Evolutionary conservation across 2,113 vertebrate species (phyloP).

Genomic region (Reinhardtius hippoglossoides): DNA sequence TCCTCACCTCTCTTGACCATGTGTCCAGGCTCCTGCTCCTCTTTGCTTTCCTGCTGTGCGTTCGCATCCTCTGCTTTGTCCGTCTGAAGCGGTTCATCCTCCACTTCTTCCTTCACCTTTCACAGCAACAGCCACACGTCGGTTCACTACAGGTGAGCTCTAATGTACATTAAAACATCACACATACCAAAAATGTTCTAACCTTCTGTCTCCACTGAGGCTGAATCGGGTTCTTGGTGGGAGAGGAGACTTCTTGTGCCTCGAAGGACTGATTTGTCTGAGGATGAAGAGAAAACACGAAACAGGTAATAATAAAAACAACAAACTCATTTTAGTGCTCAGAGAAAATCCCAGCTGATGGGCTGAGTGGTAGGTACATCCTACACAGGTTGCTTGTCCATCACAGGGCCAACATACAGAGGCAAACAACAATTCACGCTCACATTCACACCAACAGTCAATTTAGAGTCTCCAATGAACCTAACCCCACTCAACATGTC

Average conservation of each 20-base stretch:
- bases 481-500: too few species aligned
- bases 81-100: constrained; percentile 19
- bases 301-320: neutral
- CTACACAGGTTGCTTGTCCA: too few species aligned
- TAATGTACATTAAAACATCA: accelerated
- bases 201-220: constrained; percentile 75
- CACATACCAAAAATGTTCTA: neutral
- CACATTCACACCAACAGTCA: too few species aligned
- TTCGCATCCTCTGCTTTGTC: constrained; percentile 35
- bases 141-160: neutral
- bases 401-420: too few species aligned
- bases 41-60: constrained; percentile 26
- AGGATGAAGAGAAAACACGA: constrained; percentile 4
- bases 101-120: constrained; percentile 27
- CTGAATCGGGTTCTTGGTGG: constrained; percentile 50
- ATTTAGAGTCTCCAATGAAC: too few species aligned
- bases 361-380: too few species aligned
- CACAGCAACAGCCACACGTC: neutral
- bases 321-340: too few species aligned
- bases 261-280: constrained; percentile 83
- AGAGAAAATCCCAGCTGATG: too few species aligned
- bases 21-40: constrained; percentile 36
- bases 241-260: constrained; percentile 79
- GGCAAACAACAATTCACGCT: too few species aligned
- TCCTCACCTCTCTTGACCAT: constrained; percentile 56